phyloP scores from a whole-genome alignment of 2,797 vertebrate genomes.

The Eupleurogrammus muticus region DNA sequence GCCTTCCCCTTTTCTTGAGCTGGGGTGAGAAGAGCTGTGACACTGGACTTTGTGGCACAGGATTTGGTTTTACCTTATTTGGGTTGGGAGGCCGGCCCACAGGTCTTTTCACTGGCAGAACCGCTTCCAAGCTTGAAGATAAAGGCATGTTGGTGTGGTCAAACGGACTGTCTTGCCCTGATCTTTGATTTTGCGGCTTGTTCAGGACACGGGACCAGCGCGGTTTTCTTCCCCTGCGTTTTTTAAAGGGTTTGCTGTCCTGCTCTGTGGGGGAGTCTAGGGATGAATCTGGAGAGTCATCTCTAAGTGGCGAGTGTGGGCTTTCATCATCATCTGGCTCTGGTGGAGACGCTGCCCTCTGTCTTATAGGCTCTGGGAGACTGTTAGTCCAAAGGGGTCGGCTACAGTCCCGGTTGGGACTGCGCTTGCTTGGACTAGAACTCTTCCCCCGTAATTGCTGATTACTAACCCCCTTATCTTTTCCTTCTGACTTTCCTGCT shows the following conservation, averaged over 20 bases:
- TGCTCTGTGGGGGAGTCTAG: slow-evolving; percentile 82
- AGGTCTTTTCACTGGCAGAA: slow-evolving; percentile 78
- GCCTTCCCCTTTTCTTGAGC: slow-evolving; percentile 90
- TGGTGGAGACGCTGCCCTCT: slow-evolving; percentile 70
- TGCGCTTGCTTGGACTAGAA: slow-evolving; percentile 82
- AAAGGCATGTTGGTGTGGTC: slow-evolving; percentile 73
- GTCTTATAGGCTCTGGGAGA: slow-evolving; percentile 75
- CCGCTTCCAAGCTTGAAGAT: slow-evolving; percentile 67
- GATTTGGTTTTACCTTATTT: slow-evolving; percentile 83
- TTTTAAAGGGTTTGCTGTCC: slow-evolving; percentile 93
- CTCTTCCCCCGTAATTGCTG: slow-evolving; percentile 76
- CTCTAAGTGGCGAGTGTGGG: slow-evolving; percentile 75
- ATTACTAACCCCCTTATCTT: slow-evolving; percentile 73
- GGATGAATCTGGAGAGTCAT: slow-evolving; percentile 80
- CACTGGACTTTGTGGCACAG: slow-evolving; percentile 70
- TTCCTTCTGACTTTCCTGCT: slow-evolving; percentile 78
- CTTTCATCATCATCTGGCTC: slow-evolving; percentile 70
- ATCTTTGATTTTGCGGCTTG: slow-evolving; percentile 74
- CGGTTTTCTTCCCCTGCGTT: slow-evolving; percentile 93
- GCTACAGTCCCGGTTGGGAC: slow-evolving; percentile 76
- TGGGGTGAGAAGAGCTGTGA: slow-evolving; percentile 79
- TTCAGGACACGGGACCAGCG: slow-evolving; percentile 91
- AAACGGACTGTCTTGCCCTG: slow-evolving; percentile 65
- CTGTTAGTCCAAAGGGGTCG: slow-evolving; percentile 66
- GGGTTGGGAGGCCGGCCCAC: slow-evolving; percentile 85